A percentile compares a stretch with the other conserved stretches of the same genome.
Conservation (phyloP, 2,797 vertebrate species). For the Uromys caudimaculatus region DNA sequence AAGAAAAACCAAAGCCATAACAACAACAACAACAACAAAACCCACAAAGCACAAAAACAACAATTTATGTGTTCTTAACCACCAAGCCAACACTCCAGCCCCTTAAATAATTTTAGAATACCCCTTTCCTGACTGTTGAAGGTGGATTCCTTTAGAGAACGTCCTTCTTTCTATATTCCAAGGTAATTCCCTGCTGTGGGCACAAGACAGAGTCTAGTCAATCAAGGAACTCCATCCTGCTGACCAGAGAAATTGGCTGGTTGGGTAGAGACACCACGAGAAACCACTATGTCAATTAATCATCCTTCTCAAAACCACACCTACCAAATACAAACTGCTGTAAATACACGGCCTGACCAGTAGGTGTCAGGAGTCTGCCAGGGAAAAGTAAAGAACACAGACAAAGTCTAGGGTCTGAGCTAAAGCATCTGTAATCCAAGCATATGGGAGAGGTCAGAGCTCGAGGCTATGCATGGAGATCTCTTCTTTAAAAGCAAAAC, state of each 20-base stretch:
- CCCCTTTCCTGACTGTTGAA: slow-evolving; percentile 7
- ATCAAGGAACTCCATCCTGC: neutral
- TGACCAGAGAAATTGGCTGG: neutral
- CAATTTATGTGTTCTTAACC: neutral
- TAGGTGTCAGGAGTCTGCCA: slow-evolving; percentile 63
- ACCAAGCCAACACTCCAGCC: neutral
- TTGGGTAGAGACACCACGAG: slow-evolving; percentile 14
- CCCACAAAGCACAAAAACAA: neutral
- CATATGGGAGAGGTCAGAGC: neutral
- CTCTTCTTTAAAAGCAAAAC: neutral
- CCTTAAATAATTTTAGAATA: neutral
- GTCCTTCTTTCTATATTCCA: slow-evolving; percentile 1
- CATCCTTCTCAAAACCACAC: slow-evolving; percentile 3
- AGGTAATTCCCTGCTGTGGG: neutral
- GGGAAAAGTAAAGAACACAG: neutral
- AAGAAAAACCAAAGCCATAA: neutral
- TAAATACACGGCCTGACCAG: slow-evolving; percentile 52
- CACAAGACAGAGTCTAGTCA: neutral
- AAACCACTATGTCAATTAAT: neutral
- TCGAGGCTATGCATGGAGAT: neutral
- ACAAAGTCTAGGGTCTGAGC: neutral
- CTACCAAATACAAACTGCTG: slow-evolving; percentile 52
- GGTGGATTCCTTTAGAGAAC: slow-evolving; percentile 5
- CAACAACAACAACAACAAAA: neutral
- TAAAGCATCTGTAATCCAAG: neutral